Evolutionary conservation across 1,140 invertebrate species (phyloP), one percentile per base, ranked within the genome.

Genomic region (Meloidogyne floridensis): DNA sequence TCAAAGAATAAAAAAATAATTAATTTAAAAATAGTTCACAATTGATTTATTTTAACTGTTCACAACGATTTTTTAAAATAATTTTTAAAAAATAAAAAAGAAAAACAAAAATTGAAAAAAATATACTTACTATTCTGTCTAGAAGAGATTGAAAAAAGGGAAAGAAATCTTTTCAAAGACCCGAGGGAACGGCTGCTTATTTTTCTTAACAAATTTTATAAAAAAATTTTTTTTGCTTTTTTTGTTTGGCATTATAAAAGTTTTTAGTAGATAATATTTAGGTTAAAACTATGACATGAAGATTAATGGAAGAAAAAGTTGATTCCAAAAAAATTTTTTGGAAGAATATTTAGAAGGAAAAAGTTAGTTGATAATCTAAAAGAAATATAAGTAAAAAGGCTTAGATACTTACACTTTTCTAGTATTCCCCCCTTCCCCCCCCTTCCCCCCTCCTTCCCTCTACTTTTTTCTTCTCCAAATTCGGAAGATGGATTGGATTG

Each of bases 201-300:
- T 65, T 65, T 65, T 65, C 59, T 65, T 65, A n/a, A 65, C 59
- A 65, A 65, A n/a, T 65, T 65, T 15, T 65, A 65, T 65, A 65
- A n/a, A 65, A 65, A 65, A 11, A 59, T n/a, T 6, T 65, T 18
- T 65, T n/a, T 65, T 65, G 15, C 3, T 65, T n/a, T 65, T 65
- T 18, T 47, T 47, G 47, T 47, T 47, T 47, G 47, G 47, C 47
- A n/a, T 7, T n/a, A 65, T 15, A 65, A n/a, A n/a, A 65, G 15
- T n/a, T 6, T n/a, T n/a, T 4, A 65, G 5, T 65, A 11, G 10
- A 56, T 15, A 3, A 59, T 15, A 59, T 13, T 15, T n/a, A 47
- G 4, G 47, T 47, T 65, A 7, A n/a, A n/a, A 15, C n/a, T 15
- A 65, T 13, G n/a, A 15, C 59, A 65, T 65, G 59, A 65, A 65